A percentile compares a stretch with the other conserved stretches of the same genome.
Conservation (phyloP, 2,113 vertebrate genomes). For the Phylloscopus trochiloides region DNA sequence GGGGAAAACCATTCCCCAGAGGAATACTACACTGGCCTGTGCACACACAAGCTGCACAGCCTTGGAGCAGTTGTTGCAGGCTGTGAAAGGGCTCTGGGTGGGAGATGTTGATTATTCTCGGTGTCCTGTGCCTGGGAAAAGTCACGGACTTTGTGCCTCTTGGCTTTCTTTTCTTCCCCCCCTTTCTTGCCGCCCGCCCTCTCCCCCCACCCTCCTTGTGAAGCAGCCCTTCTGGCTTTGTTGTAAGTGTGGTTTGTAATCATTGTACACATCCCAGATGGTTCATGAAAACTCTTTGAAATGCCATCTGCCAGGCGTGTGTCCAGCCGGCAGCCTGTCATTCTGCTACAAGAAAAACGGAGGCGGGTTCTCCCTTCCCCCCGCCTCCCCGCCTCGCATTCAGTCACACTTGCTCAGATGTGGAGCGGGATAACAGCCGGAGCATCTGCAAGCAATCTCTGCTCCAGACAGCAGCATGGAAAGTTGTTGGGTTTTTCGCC, state of each 20-base stretch:
- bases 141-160: slow-evolving; percentile 6
- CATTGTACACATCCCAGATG: slow-evolving; percentile 84
- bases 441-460: slow-evolving; percentile 60
- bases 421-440: slow-evolving; percentile 21
- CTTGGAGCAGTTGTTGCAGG: neutral
- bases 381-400: slow-evolving; percentile 31
- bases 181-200: neutral
- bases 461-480: slow-evolving; percentile 6
- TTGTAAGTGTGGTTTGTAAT: slow-evolving; percentile 78
- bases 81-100: neutral
- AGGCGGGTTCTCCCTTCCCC: slow-evolving; percentile 65
- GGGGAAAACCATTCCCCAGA: no score
- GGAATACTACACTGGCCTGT: neutral
- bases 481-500: slow-evolving; percentile 26
- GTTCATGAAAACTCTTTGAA: slow-evolving; percentile 81
- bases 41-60: neutral
- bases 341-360: slow-evolving; percentile 73
- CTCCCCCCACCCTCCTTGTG: slow-evolving; percentile 19
- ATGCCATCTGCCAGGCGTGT: slow-evolving; percentile 87
- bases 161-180: neutral
- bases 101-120: neutral
- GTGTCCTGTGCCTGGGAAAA: slow-evolving; percentile 21
- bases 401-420: slow-evolving; percentile 54
- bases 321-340: slow-evolving; percentile 80
- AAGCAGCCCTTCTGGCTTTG: slow-evolving; percentile 78